Evolutionary conservation across 2,113 vertebrate species (phyloP).

Genomic region (Panthera tigris): DNA sequence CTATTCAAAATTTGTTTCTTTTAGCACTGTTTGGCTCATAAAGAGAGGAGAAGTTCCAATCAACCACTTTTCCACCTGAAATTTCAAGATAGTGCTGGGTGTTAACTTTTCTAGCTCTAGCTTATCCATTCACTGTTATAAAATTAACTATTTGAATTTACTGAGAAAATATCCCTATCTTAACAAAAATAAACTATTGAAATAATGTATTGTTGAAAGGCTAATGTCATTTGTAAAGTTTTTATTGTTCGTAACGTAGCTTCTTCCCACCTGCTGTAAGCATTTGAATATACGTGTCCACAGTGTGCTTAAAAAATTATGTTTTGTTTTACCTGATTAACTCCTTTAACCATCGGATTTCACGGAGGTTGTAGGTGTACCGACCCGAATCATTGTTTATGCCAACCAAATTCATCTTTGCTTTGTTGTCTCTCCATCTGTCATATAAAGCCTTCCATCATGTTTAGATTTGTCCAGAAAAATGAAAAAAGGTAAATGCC

Average conservation of each 20-base stretch:
- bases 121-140: conserved; percentile 49
- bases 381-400: neutral
- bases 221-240: conserved; percentile 45
- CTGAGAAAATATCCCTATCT: conserved; percentile 40
- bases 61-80: conserved; percentile 36
- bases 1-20: conserved; percentile 43
- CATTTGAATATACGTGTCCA: neutral
- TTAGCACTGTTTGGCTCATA: conserved; percentile 41
- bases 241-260: neutral
- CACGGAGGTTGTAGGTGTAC: neutral
- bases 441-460: neutral
- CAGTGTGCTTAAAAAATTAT: neutral
- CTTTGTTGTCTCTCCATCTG: neutral
- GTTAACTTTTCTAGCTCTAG: conserved; percentile 61
- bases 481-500: neutral
- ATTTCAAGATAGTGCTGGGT: conserved; percentile 53
- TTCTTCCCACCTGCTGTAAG: neutral
- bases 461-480: conserved; percentile 9
- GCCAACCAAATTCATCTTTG: neutral
- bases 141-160: conserved; percentile 64
- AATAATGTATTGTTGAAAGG: conserved; percentile 33
- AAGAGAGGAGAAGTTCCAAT: conserved; percentile 62
- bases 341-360: conserved; percentile 12
- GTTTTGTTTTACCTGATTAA: conserved; percentile 30
- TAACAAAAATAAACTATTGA: conserved; percentile 75